Percentiles rank a stretch among this genome's conserved stretches.
phyloP scores from a whole-genome alignment of 2,888 invertebrate genomes.

The Oscheius onirici region DNA sequence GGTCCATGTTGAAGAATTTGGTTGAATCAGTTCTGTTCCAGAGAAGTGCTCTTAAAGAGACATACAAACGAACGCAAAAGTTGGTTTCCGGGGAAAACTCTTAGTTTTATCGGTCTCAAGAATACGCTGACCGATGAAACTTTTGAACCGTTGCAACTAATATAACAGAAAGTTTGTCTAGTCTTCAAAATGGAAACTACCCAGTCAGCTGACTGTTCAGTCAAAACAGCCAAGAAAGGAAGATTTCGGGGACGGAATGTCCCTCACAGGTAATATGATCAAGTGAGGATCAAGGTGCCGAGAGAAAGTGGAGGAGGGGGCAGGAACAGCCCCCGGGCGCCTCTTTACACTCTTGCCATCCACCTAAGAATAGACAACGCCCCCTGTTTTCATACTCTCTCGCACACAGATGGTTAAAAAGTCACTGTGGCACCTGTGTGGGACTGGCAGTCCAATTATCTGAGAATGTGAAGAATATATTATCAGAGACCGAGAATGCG shows the following conservation, averaged over 20 bases:
- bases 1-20: no score
- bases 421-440: neutral
- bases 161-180: no score
- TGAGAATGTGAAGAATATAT: neutral
- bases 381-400: conserved; percentile 28
- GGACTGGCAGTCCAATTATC: neutral
- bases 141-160: no score
- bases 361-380: conserved; percentile 30
- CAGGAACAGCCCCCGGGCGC: conserved; percentile 25
- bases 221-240: neutral
- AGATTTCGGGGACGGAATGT: no score
- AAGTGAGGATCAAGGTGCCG: conserved; percentile 14
- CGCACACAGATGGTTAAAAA: neutral
- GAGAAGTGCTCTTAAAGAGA: no score
- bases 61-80: no score
- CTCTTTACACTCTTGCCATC: conserved; percentile 18
- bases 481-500: neutral
- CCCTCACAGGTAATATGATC: conserved; percentile 28
- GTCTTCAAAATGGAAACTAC: no score
- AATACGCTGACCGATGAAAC: no score
- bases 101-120: no score
- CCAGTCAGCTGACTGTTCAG: no score
- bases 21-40: no score
- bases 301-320: conserved; percentile 21
- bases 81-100: no score